Percentiles rank a stretch among this genome's conserved stretches.
Evolutionary conservation across 2,888 invertebrate genomes (phyloP).

Genomic region (Tachina fera): DNA sequence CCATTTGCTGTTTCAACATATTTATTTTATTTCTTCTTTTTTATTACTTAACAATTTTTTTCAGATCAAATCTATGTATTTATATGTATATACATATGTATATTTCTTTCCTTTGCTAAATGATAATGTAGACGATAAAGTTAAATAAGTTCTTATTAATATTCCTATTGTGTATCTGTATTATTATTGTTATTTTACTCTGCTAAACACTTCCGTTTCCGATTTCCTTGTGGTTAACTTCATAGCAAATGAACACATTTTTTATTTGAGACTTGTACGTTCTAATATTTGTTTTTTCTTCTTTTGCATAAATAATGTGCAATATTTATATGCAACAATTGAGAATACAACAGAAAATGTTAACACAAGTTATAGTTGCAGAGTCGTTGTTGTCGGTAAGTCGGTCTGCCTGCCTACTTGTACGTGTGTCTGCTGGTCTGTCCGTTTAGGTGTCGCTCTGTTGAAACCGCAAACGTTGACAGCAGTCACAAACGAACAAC

Average conservation of each 20-base stretch:
- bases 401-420: neutral
- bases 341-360: constrained; percentile 3
- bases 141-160: constrained; percentile 44
- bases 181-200: constrained; percentile 38
- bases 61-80: neutral
- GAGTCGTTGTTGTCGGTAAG: neutral
- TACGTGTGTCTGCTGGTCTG: neutral
- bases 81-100: neutral
- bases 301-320: constrained; percentile 19
- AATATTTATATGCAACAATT: constrained; percentile 43
- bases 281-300: neutral
- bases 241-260: constrained; percentile 50
- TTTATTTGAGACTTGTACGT: constrained; percentile 8
- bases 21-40: neutral
- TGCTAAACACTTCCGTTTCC: constrained; percentile 64
- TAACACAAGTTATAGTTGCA: constrained; percentile 21
- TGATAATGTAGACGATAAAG: neutral
- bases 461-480: neutral
- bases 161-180: constrained; percentile 20
- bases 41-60: neutral
- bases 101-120: constrained; percentile 3
- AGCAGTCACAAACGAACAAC: constrained; percentile 6
- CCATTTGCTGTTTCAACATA: neutral
- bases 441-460: neutral
- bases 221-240: constrained; percentile 51